These are phyloP conservation scores for Portunus trituberculatus DNA, from an alignment of 1,140 invertebrate genomes.

Conservation along the genomic window DNA sequence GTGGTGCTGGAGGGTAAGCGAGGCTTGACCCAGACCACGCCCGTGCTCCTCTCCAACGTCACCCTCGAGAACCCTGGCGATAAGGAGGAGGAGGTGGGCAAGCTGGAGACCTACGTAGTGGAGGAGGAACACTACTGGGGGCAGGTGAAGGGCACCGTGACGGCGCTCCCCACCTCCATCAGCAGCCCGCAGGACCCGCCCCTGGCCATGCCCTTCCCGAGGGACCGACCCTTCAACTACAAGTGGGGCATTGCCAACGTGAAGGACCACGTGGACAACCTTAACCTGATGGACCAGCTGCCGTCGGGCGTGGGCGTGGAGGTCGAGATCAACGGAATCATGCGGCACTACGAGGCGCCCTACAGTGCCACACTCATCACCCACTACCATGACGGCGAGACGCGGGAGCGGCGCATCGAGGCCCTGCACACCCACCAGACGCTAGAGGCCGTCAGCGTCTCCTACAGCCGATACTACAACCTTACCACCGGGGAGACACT, in stretches of 20 bases:
- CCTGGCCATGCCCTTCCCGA: constrained; percentile 59
- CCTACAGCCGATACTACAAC: constrained; percentile 65
- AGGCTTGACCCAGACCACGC: neutral
- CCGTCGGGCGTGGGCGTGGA: constrained; percentile 72
- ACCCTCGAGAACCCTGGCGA: constrained; percentile 63
- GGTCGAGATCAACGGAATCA: constrained; percentile 57
- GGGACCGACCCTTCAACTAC: constrained; percentile 34
- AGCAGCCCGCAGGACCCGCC: constrained; percentile 57
- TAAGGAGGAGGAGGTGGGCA: constrained; percentile 29
- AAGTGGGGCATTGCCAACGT: constrained; percentile 70
- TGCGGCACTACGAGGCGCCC: constrained; percentile 74
- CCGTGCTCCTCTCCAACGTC: constrained; percentile 11
- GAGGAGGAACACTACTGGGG: constrained; percentile 74
- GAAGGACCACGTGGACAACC: constrained; percentile 38
- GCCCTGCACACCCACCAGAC: constrained; percentile 73
- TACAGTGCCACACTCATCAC: constrained; percentile 68
- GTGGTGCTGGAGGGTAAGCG: constrained; percentile 55
- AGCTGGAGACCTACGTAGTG: constrained; percentile 55
- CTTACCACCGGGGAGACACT: constrained; percentile 62
- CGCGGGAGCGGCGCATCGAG: constrained; percentile 49
- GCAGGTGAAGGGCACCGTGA: constrained; percentile 71
- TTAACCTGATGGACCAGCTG: constrained; percentile 44
- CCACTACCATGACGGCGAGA: constrained; percentile 58
- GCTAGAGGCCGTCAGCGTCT: constrained; percentile 52
- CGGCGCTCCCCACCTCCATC: constrained; percentile 61